Base-by-base conservation (phyloP, 2,888 invertebrate genomes). In the Drosophila borealis region DNA sequence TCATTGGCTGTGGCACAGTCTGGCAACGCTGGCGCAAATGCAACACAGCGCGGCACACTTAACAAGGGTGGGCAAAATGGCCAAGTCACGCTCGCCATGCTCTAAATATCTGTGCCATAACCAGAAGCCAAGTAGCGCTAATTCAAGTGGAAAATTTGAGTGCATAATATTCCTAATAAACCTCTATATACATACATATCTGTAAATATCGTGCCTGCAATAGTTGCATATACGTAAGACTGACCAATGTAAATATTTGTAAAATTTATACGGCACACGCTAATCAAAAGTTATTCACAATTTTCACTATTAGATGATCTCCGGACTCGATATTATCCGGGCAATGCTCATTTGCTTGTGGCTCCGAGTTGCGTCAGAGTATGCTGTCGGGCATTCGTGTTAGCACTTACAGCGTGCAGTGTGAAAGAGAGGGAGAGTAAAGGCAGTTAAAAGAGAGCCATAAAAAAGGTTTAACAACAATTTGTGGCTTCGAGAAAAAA, bases 41-140 rank as follows among this genome's bases (percentile, higher is more conserved):
- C 74, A 74, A 50, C 78, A 60, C n/a, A 45, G 50, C 62, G 50
- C 70, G 73, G 57, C 73, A 69, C 57, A 69, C 55, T 66, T 65
- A 61, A 49, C 59, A 33, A 34, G 50, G 37, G 2, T 37, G 41
- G 61, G 60, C 36, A 64, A 80, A 88, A 82, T 74, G 49, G 78
- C 50, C 62, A 46, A 82, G 88, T 78, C 87, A 88, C 84, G 89
- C 75, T 67, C 53, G 80, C 69, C 70, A 29, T 68, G 62, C 75
- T 70, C 79, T 14, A 78, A 56, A 80, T 78, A 42, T 51, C 6
- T 50, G 61, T 75, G 77, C 42, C 71, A 77, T 80, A 77, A 77
- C 75, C 61, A 19, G 50, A 66, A 70, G 19, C 33, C 5, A 37
- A 49, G 21, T 25, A 33, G 34, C 45, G 39, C 4, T 46, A 67